A percentile compares a stretch with the other conserved stretches of the same genome.
These are phyloP conservation scores for Celastrina argiolus DNA, from an alignment of 2,888 invertebrate species.

Conservation along the genomic window DNA sequence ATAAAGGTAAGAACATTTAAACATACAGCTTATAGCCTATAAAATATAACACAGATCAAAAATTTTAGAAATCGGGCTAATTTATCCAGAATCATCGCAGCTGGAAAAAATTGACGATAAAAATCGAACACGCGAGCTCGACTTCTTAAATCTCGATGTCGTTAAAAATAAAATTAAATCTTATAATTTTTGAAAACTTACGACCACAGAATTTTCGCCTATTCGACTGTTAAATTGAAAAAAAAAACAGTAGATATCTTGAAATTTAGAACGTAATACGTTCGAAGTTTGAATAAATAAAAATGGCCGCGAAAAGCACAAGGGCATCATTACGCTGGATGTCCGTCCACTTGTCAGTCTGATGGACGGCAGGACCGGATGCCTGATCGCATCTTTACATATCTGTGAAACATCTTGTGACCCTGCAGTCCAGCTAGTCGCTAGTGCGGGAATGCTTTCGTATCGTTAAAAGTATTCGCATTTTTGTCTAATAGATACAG, in stretches of 20 bases:
- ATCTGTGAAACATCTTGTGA: constrained; percentile 14
- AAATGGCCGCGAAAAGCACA: not conserved
- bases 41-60: no score
- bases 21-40: no score
- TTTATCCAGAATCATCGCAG: no score
- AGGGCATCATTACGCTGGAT: constrained; percentile 1
- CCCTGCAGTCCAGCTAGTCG: not conserved
- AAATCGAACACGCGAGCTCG: no score
- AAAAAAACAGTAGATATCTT: not conserved
- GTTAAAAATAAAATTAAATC: no score
- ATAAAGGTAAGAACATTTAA: no score
- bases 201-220: not conserved
- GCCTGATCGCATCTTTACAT: constrained; percentile 10
- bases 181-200: no score
- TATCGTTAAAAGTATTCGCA: constrained; percentile 7
- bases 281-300: not conserved
- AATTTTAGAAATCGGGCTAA: no score
- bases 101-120: no score
- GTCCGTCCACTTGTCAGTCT: constrained; percentile 17
- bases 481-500: not conserved
- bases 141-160: no score
- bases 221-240: not conserved
- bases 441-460: not conserved
- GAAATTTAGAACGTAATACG: not conserved
- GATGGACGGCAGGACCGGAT: not conserved